A percentile compares a stretch with the other conserved stretches of the same genome.
phyloP scores from a whole-genome alignment of 2,113 vertebrate species.

The Helogale parvula region DNA sequence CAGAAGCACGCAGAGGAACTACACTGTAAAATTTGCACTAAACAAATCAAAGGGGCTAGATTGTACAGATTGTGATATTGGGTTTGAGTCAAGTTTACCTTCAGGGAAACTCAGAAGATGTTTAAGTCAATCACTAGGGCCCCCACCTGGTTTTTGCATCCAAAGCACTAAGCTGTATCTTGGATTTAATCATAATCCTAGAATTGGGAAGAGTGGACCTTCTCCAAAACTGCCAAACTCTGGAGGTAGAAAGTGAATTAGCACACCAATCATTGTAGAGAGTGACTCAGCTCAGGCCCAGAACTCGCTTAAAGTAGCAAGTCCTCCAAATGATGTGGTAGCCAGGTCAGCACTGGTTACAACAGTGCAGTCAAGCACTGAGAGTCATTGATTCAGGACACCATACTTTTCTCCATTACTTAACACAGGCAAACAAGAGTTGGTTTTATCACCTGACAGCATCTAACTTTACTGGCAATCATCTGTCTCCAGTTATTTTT shows the following conservation, averaged over 20 bases:
- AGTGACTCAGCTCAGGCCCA: not conserved
- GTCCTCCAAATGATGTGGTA: not conserved
- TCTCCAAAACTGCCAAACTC: not conserved
- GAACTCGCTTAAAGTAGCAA: not conserved
- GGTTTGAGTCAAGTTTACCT: not conserved
- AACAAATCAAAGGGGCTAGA: not conserved
- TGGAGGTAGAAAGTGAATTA: not conserved
- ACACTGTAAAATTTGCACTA: not conserved
- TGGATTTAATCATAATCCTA: not conserved
- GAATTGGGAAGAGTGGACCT: not conserved
- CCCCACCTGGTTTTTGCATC: not conserved
- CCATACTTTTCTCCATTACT: not conserved
- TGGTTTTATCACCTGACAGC: not conserved
- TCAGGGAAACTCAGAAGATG: not conserved
- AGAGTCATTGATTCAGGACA: not conserved
- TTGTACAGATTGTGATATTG: not conserved
- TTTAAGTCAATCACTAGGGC: not conserved
- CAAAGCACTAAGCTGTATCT: not conserved
- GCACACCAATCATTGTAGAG: not conserved
- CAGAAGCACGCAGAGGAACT: not conserved
- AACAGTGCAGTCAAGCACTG: not conserved
- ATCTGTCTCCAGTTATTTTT: not conserved
- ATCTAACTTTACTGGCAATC: not conserved
- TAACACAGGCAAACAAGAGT: not conserved
- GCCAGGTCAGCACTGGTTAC: not conserved